Evolutionary conservation across 2,113 vertebrate species (phyloP).

Genomic region (Saguinus midas): DNA sequence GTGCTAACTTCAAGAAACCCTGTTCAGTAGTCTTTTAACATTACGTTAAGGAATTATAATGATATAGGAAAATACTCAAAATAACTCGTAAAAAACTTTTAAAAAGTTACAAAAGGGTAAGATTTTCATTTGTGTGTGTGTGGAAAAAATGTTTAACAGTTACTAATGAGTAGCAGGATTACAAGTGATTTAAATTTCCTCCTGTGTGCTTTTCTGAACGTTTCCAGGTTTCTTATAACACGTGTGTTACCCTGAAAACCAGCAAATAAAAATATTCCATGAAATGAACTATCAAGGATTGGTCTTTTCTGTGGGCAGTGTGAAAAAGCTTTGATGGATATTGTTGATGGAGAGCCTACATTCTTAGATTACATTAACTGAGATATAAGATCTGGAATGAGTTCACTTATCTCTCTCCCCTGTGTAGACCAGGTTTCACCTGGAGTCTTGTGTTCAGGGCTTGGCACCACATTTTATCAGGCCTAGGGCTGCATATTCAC

Average conservation of each 20-base stretch:
- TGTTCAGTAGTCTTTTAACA: background rate
- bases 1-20: background rate
- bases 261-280: background rate
- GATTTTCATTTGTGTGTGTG: background rate
- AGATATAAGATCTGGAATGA: background rate
- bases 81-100: constrained; percentile 9
- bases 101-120: background rate
- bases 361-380: background rate
- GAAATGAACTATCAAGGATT: background rate
- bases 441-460: background rate
- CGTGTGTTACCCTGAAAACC: constrained; percentile 5
- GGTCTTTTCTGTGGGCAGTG: constrained; percentile 29
- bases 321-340: constrained; percentile 9
- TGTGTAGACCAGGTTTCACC: background rate
- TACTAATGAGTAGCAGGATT: background rate
- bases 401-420: background rate
- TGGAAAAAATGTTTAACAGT: background rate
- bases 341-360: background rate
- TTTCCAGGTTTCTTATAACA: constrained; percentile 27
- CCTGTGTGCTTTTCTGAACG: background rate
- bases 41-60: background rate
- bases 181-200: background rate
- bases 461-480: background rate
- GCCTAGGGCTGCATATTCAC: background rate
- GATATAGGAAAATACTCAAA: background rate